These are phyloP conservation scores for Alethe diademata DNA, from an alignment of 2,113 vertebrate species.

Conservation along the genomic window DNA sequence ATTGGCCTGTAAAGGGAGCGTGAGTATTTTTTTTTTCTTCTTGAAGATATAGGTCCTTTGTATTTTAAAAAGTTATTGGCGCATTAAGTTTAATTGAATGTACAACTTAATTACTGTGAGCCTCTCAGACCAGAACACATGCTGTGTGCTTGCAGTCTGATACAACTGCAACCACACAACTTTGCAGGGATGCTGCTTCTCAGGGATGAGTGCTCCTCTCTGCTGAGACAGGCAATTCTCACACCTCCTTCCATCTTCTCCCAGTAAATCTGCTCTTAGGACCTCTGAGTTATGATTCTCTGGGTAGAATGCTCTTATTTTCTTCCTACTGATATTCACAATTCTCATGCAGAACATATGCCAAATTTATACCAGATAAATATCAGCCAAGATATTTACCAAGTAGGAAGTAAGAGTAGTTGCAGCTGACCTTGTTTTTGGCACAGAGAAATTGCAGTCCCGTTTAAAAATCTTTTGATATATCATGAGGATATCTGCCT, in stretches of 20 bases:
- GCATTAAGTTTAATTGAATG: constrained; percentile 14
- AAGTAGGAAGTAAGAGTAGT: not conserved
- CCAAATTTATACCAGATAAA: not conserved
- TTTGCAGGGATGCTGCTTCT: not conserved
- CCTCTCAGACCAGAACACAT: not conserved
- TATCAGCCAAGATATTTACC: not conserved
- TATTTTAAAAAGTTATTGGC: constrained; percentile 5
- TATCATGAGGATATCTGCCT: not conserved
- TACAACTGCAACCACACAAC: not conserved
- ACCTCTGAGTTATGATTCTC: not conserved
- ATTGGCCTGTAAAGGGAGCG: not conserved
- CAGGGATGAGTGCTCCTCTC: not conserved
- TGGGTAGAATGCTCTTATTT: not conserved
- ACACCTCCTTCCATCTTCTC: not conserved
- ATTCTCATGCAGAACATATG: not conserved
- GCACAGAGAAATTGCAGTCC: not conserved
- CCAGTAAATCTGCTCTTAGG: not conserved
- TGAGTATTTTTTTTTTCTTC: not conserved
- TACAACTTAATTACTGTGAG: not conserved
- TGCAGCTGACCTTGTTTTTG: not conserved
- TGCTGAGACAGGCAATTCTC: not conserved
- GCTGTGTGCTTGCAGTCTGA: not conserved
- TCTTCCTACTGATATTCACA: not conserved
- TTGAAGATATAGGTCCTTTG: not conserved
- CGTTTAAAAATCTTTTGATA: not conserved